Base-by-base conservation (phyloP, 2,113 vertebrate genomes). In the Lethenteron reissneri region DNA sequence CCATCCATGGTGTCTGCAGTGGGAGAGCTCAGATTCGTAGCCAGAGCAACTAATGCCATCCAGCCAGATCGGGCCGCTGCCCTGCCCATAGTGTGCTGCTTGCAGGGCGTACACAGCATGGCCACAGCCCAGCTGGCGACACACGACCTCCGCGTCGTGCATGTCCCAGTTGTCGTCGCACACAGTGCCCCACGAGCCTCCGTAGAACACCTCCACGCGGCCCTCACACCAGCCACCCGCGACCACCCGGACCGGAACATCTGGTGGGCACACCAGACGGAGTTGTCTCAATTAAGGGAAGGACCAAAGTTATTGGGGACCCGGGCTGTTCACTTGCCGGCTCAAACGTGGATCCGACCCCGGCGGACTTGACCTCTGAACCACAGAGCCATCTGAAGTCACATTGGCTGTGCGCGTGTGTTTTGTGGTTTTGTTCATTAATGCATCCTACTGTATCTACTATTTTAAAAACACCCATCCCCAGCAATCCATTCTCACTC, bases 121-220 rank as follows among this genome's bases (percentile, higher is more conserved):
- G n/a, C 64, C 64, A 68, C 64, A 68, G 25, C 64, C 64, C n/a
- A 68, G 64, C 64, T 68, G 64, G 64, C 64, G 64, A 68, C 64
- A 68, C 11, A 68, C 64, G n/a, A 68, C 64, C n/a, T 68, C 9
- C 11, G 64, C 64, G 25, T 68, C 64, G 9, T 9, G n/a, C 10
- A 68, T 1, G 25, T 25, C 25, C 64, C 64, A 68, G 8, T 10
- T 11, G 10, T 68, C 64, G 25, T 68, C 64, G 25, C 64, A 68
- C n/a, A 68, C 64, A 68, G 64, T 68, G 64, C 64, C 64, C 64
- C 64, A 68, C n/a, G 64, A 68, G 10, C 64, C 64, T 10, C 25
- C n/a, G 64, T 11, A 11, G 11, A 68, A 68, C 64, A 68, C 64
- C 10, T 68, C 64, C 64, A 68, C 64, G 25, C 64, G 64, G 25